Evolutionary conservation across 2,797 vertebrate species (phyloP).

Genomic region (Eremophila alpestris): DNA sequence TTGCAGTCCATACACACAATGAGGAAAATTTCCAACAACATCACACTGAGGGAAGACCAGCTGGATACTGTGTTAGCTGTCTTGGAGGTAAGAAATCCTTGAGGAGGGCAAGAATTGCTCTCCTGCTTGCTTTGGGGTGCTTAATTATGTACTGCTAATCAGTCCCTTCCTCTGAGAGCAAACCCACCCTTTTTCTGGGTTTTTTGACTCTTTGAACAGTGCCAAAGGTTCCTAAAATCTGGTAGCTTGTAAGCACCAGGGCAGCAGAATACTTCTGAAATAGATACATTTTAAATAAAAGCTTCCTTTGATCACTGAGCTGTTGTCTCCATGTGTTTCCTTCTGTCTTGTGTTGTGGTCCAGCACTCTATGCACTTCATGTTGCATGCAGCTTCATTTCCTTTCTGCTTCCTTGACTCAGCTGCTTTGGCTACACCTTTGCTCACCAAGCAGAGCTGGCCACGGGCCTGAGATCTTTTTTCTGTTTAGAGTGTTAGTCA

Average conservation of each 20-base stretch:
- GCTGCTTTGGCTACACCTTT: not conserved
- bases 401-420: not conserved
- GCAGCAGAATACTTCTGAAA: not conserved
- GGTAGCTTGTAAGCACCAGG: not conserved
- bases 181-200: accelerated
- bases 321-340: not conserved
- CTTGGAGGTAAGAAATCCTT: conserved; percentile 83
- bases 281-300: not conserved
- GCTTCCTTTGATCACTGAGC: not conserved
- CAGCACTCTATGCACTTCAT: not conserved
- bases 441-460: not conserved
- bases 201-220: not conserved
- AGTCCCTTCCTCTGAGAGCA: not conserved
- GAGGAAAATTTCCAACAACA: conserved; percentile 93
- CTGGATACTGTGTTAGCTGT: conserved; percentile 95
- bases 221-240: not conserved
- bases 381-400: not conserved
- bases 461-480: not conserved
- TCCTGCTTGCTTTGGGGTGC: not conserved
- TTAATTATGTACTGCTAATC: not conserved
- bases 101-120: not conserved
- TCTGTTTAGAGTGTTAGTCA: not conserved
- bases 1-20: conserved; percentile 96
- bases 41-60: conserved; percentile 94
- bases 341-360: not conserved